Base-by-base conservation (phyloP, 1,140 invertebrate species). In the Leptopilina clavipes region DNA sequence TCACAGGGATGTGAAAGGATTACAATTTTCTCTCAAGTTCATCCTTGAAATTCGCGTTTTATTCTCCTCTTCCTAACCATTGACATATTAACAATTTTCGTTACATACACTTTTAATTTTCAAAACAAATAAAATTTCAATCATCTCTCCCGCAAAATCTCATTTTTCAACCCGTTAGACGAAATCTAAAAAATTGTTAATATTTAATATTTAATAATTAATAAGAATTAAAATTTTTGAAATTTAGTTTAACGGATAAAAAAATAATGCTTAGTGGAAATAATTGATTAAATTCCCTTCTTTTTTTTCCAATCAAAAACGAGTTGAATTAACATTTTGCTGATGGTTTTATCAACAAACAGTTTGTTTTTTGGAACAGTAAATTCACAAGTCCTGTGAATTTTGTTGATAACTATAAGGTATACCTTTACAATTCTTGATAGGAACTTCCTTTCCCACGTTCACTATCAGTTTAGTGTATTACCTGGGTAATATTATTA, bases 371-470 rank as follows among this genome's bases (percentile, higher is more conserved):
- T 65, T 22, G 59, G 14, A 12, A 65, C 59, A 65, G 22, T 2
- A 65, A 65, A 65, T 65, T 65, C 19, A 14, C 14, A 65, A 65
- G 22, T 31, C 25, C 3, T 65, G 22, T 31, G 22, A 65, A 65
- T 31, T 65, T 22, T 65, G 59, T 65, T 65, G 59, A 65, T 65
- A 65, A 31, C 59, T 65, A 7, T 52, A 52, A 48, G 19, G 56
- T 65, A 31, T 65, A 65, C 3, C 59, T 31, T 78, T 54, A 43
- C 65, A 65, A 44, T 19, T 73, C 76, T 74, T 76, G 84, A 86
- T 86, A 86, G 75, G 40, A 74, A 82, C 82, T 87, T 87, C 86
- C 86, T 84, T 87, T 87, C 86, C 76, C 86, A 87, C 86, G 83
- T 84, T 82, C 73, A 71, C 78, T 87, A 87, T 87, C 86, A 75